Percentiles rank a stretch among this genome's conserved stretches.
Conservation (phyloP, 2,797 vertebrate species). For the Varecia variegata region DNA sequence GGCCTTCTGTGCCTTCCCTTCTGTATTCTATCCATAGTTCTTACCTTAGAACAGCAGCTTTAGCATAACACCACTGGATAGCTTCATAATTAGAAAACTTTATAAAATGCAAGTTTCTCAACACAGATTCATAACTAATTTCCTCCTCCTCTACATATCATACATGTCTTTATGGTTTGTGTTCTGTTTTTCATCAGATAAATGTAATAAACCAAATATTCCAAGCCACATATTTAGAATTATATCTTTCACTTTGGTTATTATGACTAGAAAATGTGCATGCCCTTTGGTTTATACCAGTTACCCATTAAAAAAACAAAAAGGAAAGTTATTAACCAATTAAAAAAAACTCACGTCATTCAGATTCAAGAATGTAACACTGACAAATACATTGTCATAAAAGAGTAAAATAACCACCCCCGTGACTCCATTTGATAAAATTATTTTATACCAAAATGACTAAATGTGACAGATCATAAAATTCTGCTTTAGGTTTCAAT, state of each 20-base stretch:
- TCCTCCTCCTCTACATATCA: background rate
- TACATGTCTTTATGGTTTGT: background rate
- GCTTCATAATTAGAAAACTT: background rate
- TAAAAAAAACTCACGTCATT: background rate
- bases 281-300: background rate
- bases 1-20: background rate
- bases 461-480: background rate
- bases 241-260: background rate
- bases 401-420: background rate
- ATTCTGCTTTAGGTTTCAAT: background rate
- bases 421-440: background rate
- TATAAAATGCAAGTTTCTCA: background rate
- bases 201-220: background rate
- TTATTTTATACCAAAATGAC: background rate
- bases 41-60: background rate
- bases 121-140: background rate
- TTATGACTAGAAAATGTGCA: background rate
- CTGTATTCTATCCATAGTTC: background rate
- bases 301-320: background rate
- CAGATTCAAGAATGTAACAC: background rate
- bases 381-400: background rate
- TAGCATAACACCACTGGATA: background rate
- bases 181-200: background rate
- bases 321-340: background rate
- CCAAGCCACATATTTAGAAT: background rate